phyloP scores from a whole-genome alignment of 2,888 invertebrate genomes.

The Coenonympha glycerion region DNA sequence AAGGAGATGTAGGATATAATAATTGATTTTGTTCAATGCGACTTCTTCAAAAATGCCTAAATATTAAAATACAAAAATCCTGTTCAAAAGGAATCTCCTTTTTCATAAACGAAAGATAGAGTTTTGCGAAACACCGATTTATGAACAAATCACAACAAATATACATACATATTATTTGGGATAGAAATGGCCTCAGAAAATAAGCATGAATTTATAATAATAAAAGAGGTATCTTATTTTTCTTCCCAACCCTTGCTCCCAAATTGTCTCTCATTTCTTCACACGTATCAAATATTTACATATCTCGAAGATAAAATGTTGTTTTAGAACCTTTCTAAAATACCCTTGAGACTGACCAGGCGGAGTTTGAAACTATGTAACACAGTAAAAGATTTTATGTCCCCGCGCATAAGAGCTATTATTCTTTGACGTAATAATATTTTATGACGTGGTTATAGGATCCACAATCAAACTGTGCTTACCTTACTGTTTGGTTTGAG shows the following conservation, averaged over 20 bases:
- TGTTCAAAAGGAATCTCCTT: too few species aligned
- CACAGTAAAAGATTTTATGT: neutral
- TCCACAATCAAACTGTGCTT: too few species aligned
- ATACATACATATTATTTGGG: neutral
- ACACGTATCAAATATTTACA: constrained; percentile 4
- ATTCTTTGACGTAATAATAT: too few species aligned
- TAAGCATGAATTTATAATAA: neutral
- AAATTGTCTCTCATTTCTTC: neutral
- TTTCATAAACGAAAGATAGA: too few species aligned
- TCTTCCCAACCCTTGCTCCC: neutral
- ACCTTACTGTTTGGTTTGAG: too few species aligned
- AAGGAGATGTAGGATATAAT: too few species aligned
- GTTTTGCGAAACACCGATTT: too few species aligned
- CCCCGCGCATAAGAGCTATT: neutral
- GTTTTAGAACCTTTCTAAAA: neutral
- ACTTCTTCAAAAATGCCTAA: too few species aligned
- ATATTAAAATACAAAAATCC: too few species aligned
- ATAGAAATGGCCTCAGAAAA: neutral
- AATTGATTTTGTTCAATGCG: too few species aligned
- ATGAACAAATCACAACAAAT: neutral
- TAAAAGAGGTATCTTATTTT: neutral
- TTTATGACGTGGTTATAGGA: too few species aligned
- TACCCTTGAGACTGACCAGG: neutral
- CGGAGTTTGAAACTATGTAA: neutral
- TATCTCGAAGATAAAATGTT: neutral